Evolutionary conservation across 1,140 invertebrate species (phyloP).

Genomic region (Eupeodes corollae): DNA sequence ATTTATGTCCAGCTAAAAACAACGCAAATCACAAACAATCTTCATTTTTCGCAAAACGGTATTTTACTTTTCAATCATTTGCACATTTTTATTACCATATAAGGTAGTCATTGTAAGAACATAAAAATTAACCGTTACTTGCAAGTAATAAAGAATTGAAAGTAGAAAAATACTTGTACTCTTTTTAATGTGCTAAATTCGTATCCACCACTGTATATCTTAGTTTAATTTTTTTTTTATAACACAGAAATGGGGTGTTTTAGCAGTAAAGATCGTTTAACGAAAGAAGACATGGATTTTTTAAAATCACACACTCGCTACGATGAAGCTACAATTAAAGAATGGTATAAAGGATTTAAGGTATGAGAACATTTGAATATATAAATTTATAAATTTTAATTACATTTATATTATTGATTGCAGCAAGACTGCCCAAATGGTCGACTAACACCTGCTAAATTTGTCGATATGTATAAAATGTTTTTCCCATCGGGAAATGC

Average conservation of each 20-base stretch:
- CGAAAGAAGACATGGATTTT: constrained; percentile 95
- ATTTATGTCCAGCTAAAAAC: no score
- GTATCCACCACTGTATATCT: no score
- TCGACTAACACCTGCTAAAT: constrained; percentile 91
- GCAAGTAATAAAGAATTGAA: no score
- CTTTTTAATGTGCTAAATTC: no score
- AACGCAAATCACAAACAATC: no score
- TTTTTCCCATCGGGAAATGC: constrained; percentile 98
- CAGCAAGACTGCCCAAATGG: constrained; percentile 99
- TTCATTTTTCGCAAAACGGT: no score
- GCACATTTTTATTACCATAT: no score
- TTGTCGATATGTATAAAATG: constrained; percentile 99
- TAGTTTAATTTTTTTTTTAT: background rate
- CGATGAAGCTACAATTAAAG: constrained; percentile 92
- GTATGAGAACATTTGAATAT: constrained; percentile 44
- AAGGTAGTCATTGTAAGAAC: no score
- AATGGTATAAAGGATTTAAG: constrained; percentile 98
- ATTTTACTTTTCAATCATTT: no score
- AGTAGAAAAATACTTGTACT: no score
- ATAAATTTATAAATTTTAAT: background rate
- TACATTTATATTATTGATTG: constrained; percentile 39
- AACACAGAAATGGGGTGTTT: constrained; percentile 81
- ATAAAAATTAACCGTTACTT: no score
- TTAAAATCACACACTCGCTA: constrained; percentile 89
- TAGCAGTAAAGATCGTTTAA: constrained; percentile 86